A percentile compares a stretch with the other conserved stretches of the same genome.
phyloP scores from a whole-genome alignment of 2,113 vertebrate genomes.

The Hemiscyllium ocellatum region DNA sequence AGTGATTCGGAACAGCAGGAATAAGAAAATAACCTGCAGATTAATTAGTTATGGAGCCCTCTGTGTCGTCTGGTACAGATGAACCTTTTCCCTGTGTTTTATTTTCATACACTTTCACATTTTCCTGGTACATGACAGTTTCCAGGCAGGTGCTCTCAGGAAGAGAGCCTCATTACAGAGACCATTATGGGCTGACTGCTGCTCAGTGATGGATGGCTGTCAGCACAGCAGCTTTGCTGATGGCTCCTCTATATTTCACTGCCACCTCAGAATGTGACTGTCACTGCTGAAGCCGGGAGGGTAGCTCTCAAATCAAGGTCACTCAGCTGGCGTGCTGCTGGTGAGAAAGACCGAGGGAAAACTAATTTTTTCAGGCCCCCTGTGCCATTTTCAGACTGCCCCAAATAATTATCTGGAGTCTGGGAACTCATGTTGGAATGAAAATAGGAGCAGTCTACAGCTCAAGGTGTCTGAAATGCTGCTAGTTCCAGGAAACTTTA shows the following conservation, averaged over 20 bases:
- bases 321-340: neutral
- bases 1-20: constrained; percentile 11
- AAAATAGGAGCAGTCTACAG: neutral
- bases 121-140: constrained; percentile 28
- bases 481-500: neutral
- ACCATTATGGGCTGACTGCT: constrained; percentile 35
- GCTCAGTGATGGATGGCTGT: constrained; percentile 34
- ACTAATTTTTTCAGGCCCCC: neutral
- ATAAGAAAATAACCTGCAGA: constrained; percentile 27
- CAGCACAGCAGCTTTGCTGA: constrained; percentile 25
- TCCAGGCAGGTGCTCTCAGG: constrained; percentile 30
- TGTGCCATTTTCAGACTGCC: neutral
- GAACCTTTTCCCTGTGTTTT: constrained; percentile 27
- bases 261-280: constrained; percentile 9
- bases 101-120: constrained; percentile 15
- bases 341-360: neutral
- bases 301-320: constrained; percentile 27
- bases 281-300: constrained; percentile 21
- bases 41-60: constrained; percentile 20
- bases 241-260: constrained; percentile 31
- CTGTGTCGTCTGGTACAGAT: constrained; percentile 29
- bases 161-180: constrained; percentile 36
- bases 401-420: neutral
- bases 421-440: neutral
- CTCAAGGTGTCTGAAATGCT: neutral